Percentiles rank a stretch among this genome's conserved stretches.
phyloP scores from a whole-genome alignment of 2,113 vertebrate species.

The Thamnaconus septentrionalis region DNA sequence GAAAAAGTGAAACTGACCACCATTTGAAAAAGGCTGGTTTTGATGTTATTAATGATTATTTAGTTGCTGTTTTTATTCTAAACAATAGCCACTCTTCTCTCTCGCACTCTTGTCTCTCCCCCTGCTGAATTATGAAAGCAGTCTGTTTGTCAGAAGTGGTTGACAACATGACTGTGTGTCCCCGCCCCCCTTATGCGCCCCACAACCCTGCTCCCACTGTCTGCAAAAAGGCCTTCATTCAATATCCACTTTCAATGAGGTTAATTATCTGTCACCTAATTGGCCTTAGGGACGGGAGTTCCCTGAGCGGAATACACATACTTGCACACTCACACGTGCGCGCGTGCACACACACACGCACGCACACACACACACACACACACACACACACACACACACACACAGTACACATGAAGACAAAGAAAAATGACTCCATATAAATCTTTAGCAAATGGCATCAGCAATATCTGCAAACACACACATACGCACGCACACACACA shows the following conservation, averaged over 20 bases:
- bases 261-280: slow-evolving; percentile 73
- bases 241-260: slow-evolving; percentile 60
- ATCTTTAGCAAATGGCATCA: neutral
- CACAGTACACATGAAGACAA: neutral
- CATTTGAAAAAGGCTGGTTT: no score
- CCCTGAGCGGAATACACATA: neutral
- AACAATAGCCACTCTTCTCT: no score
- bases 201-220: neutral
- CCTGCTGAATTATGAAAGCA: no score
- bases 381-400: slow-evolving; percentile 15
- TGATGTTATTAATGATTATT: no score
- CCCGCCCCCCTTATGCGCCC: no score
- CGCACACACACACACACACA: slow-evolving; percentile 14
- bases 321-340: slow-evolving; percentile 1
- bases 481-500: no score
- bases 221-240: slow-evolving; percentile 61
- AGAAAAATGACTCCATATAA: slow-evolving; percentile 29
- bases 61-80: no score
- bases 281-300: slow-evolving; percentile 47
- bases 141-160: no score
- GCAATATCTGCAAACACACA: no score
- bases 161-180: no score
- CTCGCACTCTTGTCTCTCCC: no score
- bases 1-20: no score
- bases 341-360: neutral